Evolutionary conservation across 2,888 invertebrate species (phyloP).

Genomic region (Stenchaetothrips biformis): DNA sequence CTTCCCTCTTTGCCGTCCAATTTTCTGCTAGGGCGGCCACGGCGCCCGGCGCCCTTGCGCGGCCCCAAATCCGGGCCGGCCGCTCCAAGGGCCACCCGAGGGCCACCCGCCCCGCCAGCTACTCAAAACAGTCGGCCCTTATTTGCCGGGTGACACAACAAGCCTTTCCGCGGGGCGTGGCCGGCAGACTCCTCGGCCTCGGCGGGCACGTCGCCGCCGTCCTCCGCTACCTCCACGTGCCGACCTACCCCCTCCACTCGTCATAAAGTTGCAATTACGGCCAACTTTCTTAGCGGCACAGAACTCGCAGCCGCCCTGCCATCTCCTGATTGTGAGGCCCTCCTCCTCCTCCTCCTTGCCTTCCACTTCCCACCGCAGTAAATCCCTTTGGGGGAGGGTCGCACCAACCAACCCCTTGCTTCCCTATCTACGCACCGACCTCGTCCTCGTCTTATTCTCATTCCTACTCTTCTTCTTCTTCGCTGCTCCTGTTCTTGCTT

Average conservation of each 20-base stretch:
- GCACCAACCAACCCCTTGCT: conserved; percentile 14
- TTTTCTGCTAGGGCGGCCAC: conserved; percentile 6
- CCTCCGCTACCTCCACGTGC: neutral
- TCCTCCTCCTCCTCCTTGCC: neutral
- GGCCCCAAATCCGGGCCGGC: no score
- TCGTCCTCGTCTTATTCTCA: neutral
- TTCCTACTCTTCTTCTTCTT: neutral
- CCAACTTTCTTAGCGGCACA: conserved; percentile 20
- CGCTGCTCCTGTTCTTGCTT: neutral
- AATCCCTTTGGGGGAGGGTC: neutral
- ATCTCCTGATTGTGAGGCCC: conserved; percentile 15
- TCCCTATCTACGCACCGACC: neutral
- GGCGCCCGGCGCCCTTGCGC: no score
- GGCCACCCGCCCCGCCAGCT: neutral
- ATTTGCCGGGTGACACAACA: no score
- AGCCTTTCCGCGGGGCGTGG: no score
- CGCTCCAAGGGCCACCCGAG: no score
- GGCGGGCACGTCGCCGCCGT: neutral
- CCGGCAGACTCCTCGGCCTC: no score
- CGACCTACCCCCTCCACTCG: neutral
- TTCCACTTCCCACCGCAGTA: neutral
- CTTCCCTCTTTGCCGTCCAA: conserved; percentile 17
- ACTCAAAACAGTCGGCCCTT: neutral
- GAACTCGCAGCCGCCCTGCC: conserved; percentile 7
- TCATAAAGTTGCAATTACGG: conserved; percentile 21